Evolutionary conservation across 2,797 vertebrate genomes (phyloP).

Genomic region (Florisuga fusca): DNA sequence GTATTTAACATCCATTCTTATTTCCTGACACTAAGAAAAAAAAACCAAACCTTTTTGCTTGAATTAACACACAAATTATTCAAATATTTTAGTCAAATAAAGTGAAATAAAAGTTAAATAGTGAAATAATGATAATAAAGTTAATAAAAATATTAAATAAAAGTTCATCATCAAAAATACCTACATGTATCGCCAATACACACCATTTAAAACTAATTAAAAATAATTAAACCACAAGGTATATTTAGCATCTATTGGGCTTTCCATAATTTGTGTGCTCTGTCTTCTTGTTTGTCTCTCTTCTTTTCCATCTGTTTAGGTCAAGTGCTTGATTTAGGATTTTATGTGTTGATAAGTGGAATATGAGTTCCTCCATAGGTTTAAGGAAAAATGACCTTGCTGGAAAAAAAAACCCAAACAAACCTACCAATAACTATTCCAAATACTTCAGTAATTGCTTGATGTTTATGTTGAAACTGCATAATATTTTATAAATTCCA

Average conservation of each 20-base stretch:
- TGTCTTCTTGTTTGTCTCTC: neutral
- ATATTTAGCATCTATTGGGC: neutral
- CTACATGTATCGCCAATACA: neutral
- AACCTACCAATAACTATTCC: neutral
- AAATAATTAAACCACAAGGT: neutral
- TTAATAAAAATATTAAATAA: neutral
- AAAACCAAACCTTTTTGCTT: neutral
- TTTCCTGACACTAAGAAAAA: neutral
- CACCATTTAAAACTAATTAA: neutral
- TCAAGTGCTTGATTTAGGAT: neutral
- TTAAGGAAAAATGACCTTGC: neutral
- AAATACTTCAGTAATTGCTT: neutral
- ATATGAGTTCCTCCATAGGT: neutral
- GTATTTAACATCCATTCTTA: neutral
- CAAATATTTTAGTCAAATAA: neutral
- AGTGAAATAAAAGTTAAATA: neutral
- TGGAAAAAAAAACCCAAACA: neutral
- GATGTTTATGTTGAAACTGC: neutral
- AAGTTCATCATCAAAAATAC: neutral
- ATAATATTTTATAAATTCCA: neutral
- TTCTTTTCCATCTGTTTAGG: neutral
- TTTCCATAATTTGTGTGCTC: neutral
- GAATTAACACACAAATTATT: neutral
- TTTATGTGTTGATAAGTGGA: neutral
- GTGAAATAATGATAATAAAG: neutral